Conservation (phyloP, 2,888 invertebrate genomes). For the Cryptus viduatorius region DNA sequence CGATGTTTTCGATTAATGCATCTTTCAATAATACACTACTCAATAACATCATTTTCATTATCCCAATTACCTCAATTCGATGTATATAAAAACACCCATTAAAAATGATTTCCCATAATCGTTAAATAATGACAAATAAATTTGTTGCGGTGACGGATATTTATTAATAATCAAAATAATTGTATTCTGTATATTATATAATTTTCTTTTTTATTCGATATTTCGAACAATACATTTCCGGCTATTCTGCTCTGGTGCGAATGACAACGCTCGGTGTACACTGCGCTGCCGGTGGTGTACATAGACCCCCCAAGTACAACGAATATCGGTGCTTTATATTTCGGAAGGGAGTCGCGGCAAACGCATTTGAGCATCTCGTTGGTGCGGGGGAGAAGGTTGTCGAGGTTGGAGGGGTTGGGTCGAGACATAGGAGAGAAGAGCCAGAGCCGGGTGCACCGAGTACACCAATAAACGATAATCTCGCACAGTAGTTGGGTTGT, state of each 20-base stretch:
- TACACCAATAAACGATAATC: slow-evolving; percentile 76
- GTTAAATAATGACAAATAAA: too few species aligned
- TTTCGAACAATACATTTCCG: neutral
- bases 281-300: neutral
- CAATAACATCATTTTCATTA: neutral
- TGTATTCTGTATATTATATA: too few species aligned
- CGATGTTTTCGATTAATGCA: neutral
- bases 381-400: neutral
- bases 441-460: slow-evolving; percentile 56
- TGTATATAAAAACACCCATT: too few species aligned
- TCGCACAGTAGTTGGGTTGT: slow-evolving; percentile 69
- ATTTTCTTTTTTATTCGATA: neutral
- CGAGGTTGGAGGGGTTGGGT: neutral
- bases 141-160: too few species aligned
- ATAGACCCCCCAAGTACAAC: neutral
- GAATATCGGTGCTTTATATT: neutral
- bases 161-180: too few species aligned
- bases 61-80: too few species aligned
- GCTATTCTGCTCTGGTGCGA: too few species aligned
- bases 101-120: too few species aligned
- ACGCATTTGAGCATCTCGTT: slow-evolving; percentile 24
- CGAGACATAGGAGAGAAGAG: slow-evolving; percentile 31
- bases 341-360: neutral
- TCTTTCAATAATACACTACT: neutral
- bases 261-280: neutral